phyloP scores from a whole-genome alignment of 2,797 vertebrate genomes.

The Eidolon dupreanum region DNA sequence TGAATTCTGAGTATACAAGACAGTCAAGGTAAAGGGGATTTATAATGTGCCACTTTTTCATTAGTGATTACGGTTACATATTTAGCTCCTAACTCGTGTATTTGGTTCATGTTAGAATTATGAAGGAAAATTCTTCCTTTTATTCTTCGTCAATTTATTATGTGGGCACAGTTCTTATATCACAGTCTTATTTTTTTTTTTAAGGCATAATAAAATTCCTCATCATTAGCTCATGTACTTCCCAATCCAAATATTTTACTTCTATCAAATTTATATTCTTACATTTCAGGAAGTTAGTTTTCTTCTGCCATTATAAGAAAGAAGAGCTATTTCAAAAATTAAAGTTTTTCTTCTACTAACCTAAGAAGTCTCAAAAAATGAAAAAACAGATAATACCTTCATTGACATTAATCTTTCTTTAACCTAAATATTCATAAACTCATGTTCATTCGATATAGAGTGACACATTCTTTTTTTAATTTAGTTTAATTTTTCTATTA shows the following conservation, averaged over 20 bases:
- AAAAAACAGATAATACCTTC: not conserved
- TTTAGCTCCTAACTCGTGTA: not conserved
- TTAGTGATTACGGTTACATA: not conserved
- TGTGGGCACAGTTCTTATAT: not conserved
- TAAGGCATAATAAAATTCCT: not conserved
- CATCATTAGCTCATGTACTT: not conserved
- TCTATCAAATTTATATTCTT: not conserved
- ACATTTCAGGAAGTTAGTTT: not conserved
- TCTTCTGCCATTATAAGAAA: not conserved
- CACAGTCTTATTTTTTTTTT: not conserved
- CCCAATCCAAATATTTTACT: constrained; percentile 14
- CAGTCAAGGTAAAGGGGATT: not conserved
- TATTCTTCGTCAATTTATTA: not conserved
- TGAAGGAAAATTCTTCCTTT: not conserved
- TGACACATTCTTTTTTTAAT: not conserved
- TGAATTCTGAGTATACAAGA: not conserved
- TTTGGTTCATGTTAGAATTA: not conserved
- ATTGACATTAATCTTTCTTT: not conserved
- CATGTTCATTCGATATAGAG: constrained; percentile 33
- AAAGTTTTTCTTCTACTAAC: not conserved
- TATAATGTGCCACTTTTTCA: not conserved
- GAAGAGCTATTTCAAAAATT: constrained; percentile 12
- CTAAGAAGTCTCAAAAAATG: not conserved
- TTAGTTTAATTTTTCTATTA: no score
- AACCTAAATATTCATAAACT: not conserved